A percentile compares a stretch with the other conserved stretches of the same genome.
Evolutionary conservation across 2,113 vertebrate genomes (phyloP).

Genomic region (Boleophthalmus pectinirostris): DNA sequence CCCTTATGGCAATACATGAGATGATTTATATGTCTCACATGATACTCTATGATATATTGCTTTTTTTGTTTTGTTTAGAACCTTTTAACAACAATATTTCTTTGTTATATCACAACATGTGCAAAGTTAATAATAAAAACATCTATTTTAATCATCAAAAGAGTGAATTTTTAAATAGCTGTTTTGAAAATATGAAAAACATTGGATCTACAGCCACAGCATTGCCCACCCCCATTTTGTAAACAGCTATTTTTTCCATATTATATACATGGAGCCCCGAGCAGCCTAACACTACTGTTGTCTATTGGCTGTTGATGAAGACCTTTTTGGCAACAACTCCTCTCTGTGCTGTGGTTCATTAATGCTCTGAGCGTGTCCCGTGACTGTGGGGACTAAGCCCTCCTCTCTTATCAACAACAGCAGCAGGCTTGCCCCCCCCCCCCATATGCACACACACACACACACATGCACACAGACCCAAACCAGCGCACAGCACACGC

Average conservation of each 20-base stretch:
- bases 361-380: constrained; percentile 70
- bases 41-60: no score
- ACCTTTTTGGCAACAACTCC: constrained; percentile 67
- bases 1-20: no score
- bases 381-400: constrained; percentile 67
- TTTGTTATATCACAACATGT: no score
- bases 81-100: no score
- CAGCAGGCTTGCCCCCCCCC: constrained; percentile 59
- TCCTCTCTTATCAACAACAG: constrained; percentile 72
- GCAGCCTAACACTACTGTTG: constrained; percentile 1
- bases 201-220: background rate
- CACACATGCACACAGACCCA: constrained; percentile 1
- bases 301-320: constrained; percentile 61
- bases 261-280: background rate
- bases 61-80: no score
- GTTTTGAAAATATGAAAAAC: background rate
- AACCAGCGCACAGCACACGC: background rate
- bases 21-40: no score
- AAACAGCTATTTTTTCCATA: background rate
- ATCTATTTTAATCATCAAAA: no score
- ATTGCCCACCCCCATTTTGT: background rate
- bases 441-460: constrained; percentile 17
- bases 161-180: no score
- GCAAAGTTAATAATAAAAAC: no score
- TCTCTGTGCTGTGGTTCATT: constrained; percentile 70